Percentiles rank a stretch among this genome's conserved stretches.
Conservation (phyloP, 2,888 invertebrate species). For the Ferrisia virgata region DNA sequence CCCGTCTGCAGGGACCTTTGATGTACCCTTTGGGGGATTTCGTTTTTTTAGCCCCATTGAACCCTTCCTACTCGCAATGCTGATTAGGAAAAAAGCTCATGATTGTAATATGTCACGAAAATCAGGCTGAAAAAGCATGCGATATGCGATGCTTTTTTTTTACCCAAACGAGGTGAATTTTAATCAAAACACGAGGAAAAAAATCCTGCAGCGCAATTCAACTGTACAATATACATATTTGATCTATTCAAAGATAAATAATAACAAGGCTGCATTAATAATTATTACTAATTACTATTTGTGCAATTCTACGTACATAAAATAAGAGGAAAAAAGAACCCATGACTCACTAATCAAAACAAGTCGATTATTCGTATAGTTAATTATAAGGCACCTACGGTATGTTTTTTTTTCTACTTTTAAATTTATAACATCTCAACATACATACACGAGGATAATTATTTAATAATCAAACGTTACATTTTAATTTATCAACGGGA, state of each 20-base stretch:
- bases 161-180: no score
- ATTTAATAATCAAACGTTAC: slow-evolving; percentile 27
- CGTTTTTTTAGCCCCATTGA: no score
- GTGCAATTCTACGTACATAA: not conserved
- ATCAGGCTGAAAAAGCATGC: no score
- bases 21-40: no score
- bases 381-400: not conserved
- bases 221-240: no score
- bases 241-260: not conserved
- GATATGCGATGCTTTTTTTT: no score
- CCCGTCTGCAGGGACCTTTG: no score
- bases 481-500: slow-evolving; percentile 14
- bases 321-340: not conserved
- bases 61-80: no score
- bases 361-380: not conserved
- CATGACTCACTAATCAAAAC: not conserved
- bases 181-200: no score
- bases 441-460: not conserved
- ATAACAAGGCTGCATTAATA: not conserved
- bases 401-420: not conserved
- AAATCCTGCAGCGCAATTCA: no score
- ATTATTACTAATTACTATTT: not conserved
- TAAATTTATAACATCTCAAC: slow-evolving; percentile 8
- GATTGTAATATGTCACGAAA: no score
- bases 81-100: no score